Evolutionary conservation across 92 coral and sea anemone genomes (phyloP).

Genomic region (Heliopora coerulea): DNA sequence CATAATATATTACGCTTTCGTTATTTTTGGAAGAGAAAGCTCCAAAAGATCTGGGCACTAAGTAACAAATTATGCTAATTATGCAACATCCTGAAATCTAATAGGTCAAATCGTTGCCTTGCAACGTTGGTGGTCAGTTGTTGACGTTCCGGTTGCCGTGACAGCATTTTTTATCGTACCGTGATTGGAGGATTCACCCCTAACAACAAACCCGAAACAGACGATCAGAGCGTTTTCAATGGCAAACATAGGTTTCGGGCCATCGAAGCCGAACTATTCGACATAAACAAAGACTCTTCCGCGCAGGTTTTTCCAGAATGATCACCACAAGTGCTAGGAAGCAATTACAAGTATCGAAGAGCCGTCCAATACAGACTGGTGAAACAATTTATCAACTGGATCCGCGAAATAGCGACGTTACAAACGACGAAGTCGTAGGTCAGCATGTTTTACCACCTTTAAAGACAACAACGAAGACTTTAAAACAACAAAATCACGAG

Average conservation of each 20-base stretch:
- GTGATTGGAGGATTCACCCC: conserved; percentile 96
- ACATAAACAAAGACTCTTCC: conserved; percentile 40
- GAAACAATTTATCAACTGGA: conserved; percentile 88
- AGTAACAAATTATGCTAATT: background rate
- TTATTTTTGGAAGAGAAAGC: too few species aligned
- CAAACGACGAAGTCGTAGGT: conserved; percentile 19
- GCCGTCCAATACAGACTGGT: conserved; percentile 78
- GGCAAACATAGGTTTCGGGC: conserved; percentile 45
- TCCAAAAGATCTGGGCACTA: conserved; percentile 23
- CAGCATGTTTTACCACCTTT: conserved; percentile 85
- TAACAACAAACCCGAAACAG: conserved; percentile 96
- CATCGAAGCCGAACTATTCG: conserved; percentile 33
- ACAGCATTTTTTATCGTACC: conserved; percentile 66
- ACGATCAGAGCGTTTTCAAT: conserved; percentile 63
- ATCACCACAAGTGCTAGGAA: conserved; percentile 83
- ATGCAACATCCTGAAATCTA: conserved; percentile 23
- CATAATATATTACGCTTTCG: background rate
- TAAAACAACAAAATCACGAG: conserved; percentile 80
- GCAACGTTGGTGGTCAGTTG: conserved; percentile 71
- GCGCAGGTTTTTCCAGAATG: conserved; percentile 60
- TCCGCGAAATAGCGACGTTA: conserved; percentile 71
- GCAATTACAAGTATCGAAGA: conserved; percentile 82
- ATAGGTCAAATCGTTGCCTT: conserved; percentile 47
- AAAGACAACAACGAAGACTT: conserved; percentile 89
- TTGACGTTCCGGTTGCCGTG: conserved; percentile 91